Base-by-base conservation (phyloP, 2,888 invertebrate genomes). In the Tetanocera ferruginea region DNA sequence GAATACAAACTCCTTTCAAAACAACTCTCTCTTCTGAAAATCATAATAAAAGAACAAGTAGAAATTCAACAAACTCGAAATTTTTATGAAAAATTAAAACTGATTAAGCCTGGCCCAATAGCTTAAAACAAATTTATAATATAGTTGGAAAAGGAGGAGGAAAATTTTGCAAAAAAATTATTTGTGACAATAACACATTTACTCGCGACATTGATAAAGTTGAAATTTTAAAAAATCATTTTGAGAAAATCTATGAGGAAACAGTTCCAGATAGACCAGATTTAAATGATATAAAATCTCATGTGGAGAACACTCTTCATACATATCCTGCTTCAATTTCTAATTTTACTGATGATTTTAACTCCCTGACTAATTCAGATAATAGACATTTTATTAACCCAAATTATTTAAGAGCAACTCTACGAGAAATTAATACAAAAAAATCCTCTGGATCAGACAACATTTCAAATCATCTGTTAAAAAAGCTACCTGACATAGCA, bases 11-110 rank as follows among this genome's bases (percentile, higher is more conserved):
- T 62, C 14, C 28, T 62, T 17, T 23, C 62, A 28, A 62, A 23
- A 62, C 62, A 62, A 62, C 8, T 62, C 8, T 28, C 28, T 8
- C 62, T 62, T 14, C 28, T 62, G 28, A 62, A 62, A 17, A 62
- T 28, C 9, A 62, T 62, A 28, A 62, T 62, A 62, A 62, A 62
- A 62, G 62, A 62, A 62, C 62, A 62, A 62, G 28, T 62, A 28
- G 31, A 31, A 28, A 31, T 62, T 49, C 49, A 49, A 11, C 49
- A 69, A 25, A 49, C 67, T 17, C 19, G 28, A 25, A 23, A 25
- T 43, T 49, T 69, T 25, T 1, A 9, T 25, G 14, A 69, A 49
- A 43, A 25, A 49, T 69, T 49, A 23, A 19, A 19, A 25, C 17
- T 49, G 9, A 69, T 69, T 14, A 69, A 43, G 49, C 67, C 67